phyloP scores from a whole-genome alignment of 2,113 vertebrate genomes.

The Bucco capensis region DNA sequence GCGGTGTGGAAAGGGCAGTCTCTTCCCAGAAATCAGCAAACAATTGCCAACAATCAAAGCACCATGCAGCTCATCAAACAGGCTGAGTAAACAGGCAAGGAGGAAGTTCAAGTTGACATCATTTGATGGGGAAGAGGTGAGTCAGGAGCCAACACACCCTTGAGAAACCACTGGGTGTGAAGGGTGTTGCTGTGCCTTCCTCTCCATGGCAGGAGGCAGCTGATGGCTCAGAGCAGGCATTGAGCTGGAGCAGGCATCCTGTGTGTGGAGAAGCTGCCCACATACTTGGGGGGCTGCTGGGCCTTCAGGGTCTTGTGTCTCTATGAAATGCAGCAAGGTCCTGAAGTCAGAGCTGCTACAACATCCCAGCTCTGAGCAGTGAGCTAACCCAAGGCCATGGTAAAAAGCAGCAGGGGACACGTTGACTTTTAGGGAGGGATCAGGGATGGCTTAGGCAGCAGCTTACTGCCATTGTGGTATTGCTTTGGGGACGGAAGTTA shows the following conservation, averaged over 20 bases:
- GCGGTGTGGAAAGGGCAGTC: not conserved
- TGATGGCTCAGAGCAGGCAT: not conserved
- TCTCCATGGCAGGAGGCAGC: not conserved
- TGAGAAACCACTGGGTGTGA: not conserved
- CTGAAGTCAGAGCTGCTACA: not conserved
- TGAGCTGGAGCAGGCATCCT: not conserved
- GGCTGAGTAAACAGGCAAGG: not conserved
- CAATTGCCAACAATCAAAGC: not conserved
- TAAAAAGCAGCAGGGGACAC: not conserved
- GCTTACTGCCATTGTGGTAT: fast-evolving
- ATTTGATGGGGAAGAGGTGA: not conserved
- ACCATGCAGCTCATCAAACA: not conserved
- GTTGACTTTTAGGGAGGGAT: not conserved
- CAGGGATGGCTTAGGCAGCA: not conserved
- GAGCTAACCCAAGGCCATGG: not conserved
- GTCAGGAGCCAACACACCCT: not conserved
- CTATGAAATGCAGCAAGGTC: not conserved
- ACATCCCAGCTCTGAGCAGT: not conserved
- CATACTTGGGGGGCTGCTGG: not conserved
- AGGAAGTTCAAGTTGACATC: not conserved
- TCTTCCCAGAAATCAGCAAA: not conserved
- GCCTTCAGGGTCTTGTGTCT: not conserved
- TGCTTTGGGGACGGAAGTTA: not conserved
- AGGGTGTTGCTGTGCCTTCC: not conserved
- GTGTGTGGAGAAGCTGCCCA: not conserved